Evolutionary conservation across 1,140 invertebrate species (phyloP).

Genomic region (Lineus longissimus): DNA sequence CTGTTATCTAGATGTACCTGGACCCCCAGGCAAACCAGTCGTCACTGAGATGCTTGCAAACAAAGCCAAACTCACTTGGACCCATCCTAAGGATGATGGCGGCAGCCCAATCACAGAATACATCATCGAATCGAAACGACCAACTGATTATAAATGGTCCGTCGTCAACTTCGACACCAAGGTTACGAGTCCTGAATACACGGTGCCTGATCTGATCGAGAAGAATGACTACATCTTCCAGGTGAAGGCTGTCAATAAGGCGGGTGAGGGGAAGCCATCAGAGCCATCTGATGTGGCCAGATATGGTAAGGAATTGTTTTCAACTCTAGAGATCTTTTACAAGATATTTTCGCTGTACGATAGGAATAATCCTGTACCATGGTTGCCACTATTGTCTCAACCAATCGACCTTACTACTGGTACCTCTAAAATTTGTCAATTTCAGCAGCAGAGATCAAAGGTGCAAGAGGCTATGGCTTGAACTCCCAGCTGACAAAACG

Average conservation of each 20-base stretch:
- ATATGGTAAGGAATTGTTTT: background rate
- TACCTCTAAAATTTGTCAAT: too few relatives aligned
- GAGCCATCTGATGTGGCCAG: slow-evolving; percentile 23
- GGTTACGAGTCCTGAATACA: slow-evolving; percentile 35
- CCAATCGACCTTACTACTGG: too few relatives aligned
- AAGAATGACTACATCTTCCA: slow-evolving; percentile 96
- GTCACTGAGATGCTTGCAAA: background rate
- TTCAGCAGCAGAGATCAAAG: too few relatives aligned
- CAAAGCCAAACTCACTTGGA: slow-evolving; percentile 60
- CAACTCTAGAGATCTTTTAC: too few relatives aligned
- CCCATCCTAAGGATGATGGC: slow-evolving; percentile 93
- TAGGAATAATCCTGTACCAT: too few relatives aligned
- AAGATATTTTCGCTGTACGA: too few relatives aligned
- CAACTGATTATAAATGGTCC: slow-evolving; percentile 61
- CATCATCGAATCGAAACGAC: slow-evolving; percentile 17
- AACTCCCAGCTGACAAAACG: too few relatives aligned
- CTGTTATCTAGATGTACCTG: background rate
- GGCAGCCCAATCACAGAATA: slow-evolving; percentile 71
- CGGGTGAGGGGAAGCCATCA: slow-evolving; percentile 84
- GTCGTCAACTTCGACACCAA: slow-evolving; percentile 65
- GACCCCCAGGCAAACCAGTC: background rate
- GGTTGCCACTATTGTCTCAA: too few relatives aligned
- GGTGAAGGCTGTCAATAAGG: slow-evolving; percentile 95
- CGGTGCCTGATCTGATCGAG: slow-evolving; percentile 69
- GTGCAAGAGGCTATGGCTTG: too few relatives aligned